phyloP scores from a whole-genome alignment of 2,888 invertebrate genomes.

The Agriopis marginaria region DNA sequence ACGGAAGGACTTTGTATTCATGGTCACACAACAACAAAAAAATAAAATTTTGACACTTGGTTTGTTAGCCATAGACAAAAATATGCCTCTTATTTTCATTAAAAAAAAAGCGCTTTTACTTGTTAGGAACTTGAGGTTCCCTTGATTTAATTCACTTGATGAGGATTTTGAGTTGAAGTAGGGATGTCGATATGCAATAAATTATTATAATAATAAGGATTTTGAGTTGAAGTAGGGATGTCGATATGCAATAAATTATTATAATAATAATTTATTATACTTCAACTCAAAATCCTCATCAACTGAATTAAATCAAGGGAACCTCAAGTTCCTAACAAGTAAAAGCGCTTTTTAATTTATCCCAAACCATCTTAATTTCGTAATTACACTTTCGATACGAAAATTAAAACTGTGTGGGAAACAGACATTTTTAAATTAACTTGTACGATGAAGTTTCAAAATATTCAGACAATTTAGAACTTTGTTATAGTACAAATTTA shows the following conservation, averaged over 20 bases:
- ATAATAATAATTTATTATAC: background rate
- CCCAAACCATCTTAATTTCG: constrained; percentile 30
- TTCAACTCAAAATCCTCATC: constrained; percentile 4
- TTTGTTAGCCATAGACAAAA: too few species aligned
- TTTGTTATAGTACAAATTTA: background rate
- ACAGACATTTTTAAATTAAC: constrained; percentile 48
- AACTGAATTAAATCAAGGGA: constrained; percentile 16
- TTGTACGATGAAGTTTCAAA: constrained; percentile 29
- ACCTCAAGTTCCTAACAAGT: constrained; percentile 11
- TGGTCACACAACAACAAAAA: too few species aligned
- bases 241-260: background rate
- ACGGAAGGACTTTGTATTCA: too few species aligned
- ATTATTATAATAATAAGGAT: too few species aligned
- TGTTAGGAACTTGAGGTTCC: constrained; percentile 9
- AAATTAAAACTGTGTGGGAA: constrained; percentile 40
- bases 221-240: constrained; percentile 3
- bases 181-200: background rate
- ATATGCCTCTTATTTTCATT: too few species aligned
- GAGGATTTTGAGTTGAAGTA: constrained; percentile 5
- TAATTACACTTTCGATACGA: constrained; percentile 37
- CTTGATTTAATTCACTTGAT: constrained; percentile 14
- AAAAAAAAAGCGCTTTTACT: constrained; percentile 28
- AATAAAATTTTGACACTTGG: too few species aligned
- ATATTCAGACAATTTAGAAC: background rate
- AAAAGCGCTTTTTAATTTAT: constrained; percentile 31